Percentiles rank a stretch among this genome's conserved stretches.
Conservation (phyloP, 2,888 invertebrate species). For the Orthosia cruda region DNA sequence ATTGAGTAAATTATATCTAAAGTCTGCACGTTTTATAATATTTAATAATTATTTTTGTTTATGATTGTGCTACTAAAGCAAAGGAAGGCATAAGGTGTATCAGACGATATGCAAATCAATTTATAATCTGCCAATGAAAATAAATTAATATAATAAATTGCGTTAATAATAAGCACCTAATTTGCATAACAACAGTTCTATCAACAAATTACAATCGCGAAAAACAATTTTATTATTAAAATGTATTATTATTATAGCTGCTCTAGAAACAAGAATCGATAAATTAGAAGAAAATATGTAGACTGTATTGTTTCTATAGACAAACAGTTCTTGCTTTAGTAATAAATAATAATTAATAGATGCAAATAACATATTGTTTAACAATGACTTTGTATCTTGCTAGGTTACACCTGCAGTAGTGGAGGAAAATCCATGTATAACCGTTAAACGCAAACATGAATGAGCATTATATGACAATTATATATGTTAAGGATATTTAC, state of each 20-base stretch:
- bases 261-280: conserved; percentile 1
- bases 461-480: conserved; percentile 23
- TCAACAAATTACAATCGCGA: conserved; percentile 4
- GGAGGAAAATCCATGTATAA: conserved; percentile 30
- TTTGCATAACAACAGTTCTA: conserved; percentile 6
- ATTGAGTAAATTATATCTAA: too few species aligned
- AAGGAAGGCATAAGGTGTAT: not conserved
- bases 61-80: not conserved
- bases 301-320: conserved; percentile 3
- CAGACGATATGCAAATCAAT: not conserved
- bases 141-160: not conserved
- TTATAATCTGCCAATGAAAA: conserved; percentile 1
- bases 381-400: conserved; percentile 9
- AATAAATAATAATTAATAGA: conserved; percentile 16
- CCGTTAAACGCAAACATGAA: conserved; percentile 9
- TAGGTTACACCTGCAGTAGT: not conserved
- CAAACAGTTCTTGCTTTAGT: not conserved
- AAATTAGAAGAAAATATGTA: conserved; percentile 3
- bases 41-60: not conserved
- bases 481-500: conserved; percentile 20
- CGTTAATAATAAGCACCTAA: conserved; percentile 3
- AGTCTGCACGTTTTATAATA: too few species aligned
- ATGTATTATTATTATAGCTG: not conserved
- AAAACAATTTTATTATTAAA: conserved; percentile 2
- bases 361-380: conserved; percentile 27